Evolutionary conservation across 2,888 invertebrate species (phyloP).

Genomic region (Tetrapedia diversipes): DNA sequence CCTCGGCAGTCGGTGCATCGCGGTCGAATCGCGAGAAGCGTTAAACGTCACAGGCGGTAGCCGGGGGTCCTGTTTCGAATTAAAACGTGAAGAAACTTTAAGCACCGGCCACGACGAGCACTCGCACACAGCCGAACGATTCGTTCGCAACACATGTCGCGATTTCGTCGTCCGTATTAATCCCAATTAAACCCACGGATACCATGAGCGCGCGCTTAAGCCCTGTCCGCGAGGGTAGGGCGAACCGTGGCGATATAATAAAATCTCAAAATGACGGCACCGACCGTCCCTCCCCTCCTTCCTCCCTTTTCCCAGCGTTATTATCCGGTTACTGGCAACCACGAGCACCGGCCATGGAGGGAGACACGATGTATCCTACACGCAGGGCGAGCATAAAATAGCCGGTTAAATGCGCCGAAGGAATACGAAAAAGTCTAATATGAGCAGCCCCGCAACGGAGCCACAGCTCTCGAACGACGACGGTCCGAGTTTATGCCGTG

Average conservation of each 20-base stretch:
- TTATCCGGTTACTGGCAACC: slow-evolving; percentile 70
- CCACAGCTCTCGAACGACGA: slow-evolving; percentile 41
- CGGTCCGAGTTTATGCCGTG: slow-evolving; percentile 63
- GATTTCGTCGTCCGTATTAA: slow-evolving; percentile 63
- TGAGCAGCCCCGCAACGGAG: slow-evolving; percentile 58
- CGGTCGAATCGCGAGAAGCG: slow-evolving; percentile 17
- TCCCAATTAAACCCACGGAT: slow-evolving; percentile 68
- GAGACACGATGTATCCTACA: slow-evolving; percentile 57
- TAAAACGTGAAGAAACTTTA: slow-evolving; percentile 65
- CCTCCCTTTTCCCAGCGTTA: slow-evolving; percentile 68
- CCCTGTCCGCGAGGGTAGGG: slow-evolving; percentile 37
- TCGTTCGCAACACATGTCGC: slow-evolving; percentile 43
- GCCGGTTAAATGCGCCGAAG: slow-evolving; percentile 70
- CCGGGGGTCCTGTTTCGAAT: slow-evolving; percentile 35
- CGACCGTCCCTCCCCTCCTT: no score
- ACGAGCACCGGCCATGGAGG: slow-evolving; percentile 50
- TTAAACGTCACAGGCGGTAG: slow-evolving; percentile 31
- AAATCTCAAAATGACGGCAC: slow-evolving; percentile 76
- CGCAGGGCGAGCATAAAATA: slow-evolving; percentile 70
- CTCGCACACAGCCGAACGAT: not conserved
- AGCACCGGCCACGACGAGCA: slow-evolving; percentile 39
- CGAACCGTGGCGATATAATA: slow-evolving; percentile 72
- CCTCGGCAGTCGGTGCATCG: not conserved
- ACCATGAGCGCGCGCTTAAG: slow-evolving; percentile 45
- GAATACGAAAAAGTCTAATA: slow-evolving; percentile 73